phyloP scores from a whole-genome alignment of 2,888 invertebrate genomes.

The Arenicola marina region DNA sequence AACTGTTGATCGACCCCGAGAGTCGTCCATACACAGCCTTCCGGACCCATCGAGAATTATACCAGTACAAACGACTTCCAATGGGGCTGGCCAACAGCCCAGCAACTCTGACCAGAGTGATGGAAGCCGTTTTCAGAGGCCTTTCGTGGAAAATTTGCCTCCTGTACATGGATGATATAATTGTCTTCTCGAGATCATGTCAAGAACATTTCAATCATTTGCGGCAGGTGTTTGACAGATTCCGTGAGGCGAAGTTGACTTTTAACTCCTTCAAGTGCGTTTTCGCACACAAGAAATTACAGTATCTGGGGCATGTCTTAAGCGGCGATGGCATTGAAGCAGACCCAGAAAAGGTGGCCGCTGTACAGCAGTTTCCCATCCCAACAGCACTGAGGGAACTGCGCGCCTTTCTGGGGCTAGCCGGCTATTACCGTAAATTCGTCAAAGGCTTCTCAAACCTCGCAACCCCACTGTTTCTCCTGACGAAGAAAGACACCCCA shows the following conservation, averaged over 20 bases:
- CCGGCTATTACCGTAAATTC: neutral
- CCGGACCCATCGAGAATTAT: neutral
- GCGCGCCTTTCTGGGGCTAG: conserved; percentile 1
- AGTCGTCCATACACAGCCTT: neutral
- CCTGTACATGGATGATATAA: conserved; percentile 6
- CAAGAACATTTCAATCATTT: conserved; percentile 1
- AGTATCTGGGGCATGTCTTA: conserved; percentile 3
- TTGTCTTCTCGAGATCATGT: neutral
- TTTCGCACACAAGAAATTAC: conserved; percentile 1
- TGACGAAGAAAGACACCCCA: neutral
- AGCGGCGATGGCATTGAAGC: neutral
- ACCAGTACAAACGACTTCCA: neutral
- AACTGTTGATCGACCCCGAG: neutral
- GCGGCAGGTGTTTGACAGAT: neutral
- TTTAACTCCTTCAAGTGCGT: conserved; percentile 1
- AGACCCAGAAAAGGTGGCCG: neutral
- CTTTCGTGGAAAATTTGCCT: neutral
- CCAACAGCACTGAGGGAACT: neutral
- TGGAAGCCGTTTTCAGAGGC: neutral
- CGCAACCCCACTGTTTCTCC: neutral
- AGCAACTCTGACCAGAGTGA: neutral
- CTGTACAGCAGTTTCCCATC: neutral
- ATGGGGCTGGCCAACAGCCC: neutral
- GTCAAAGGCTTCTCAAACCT: conserved; percentile 1
- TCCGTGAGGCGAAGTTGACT: neutral